Base-by-base conservation (phyloP, 2,113 vertebrate genomes). In the Desmodus rotundus region DNA sequence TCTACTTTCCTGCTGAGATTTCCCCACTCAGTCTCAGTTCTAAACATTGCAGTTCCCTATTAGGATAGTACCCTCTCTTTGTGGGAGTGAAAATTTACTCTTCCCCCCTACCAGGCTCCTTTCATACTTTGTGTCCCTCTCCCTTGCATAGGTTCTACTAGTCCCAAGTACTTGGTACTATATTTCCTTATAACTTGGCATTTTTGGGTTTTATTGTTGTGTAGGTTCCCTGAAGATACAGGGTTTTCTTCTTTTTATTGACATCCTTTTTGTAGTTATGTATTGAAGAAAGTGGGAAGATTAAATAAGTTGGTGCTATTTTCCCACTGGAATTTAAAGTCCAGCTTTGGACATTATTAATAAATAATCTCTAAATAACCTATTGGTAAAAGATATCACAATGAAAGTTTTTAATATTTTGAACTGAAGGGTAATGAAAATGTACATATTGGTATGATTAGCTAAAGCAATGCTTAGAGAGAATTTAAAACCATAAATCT, bases 401-500 rank as follows among this genome's bases (percentile, higher is more conserved):
- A 87, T 87, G 70, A 78, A 87, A 87, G 91, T 78, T 87, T 84
- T 52, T 94, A 92, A 6, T 86, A 86, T 95, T 93, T 96, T 76
- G 6, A 94, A 92, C 13, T 63, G 5, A 91, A 78, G 28, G 74
- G 4, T 95, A 85, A 72, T 92, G 56, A 84, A 81, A 81, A 91
- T 83, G 45, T 94, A 43, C 20, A 54, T 94, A 91, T 15, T 83
- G 84, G 16, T 94, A 31, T 83, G 28, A 83, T 89, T 70, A 91
- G 38, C 45, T 96, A 87, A 78, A 96, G 43, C 68, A 95, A 73
- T 93, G 14, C 41, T 83, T 89, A 93, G 74, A 78, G 65, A 94
- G 50, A 96, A 91, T 83, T 87, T 89, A 74, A 96, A 93, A 87
- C 7, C 78, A 91, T 72, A 77, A 96, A 89, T 89, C 45, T 95